phyloP scores from a whole-genome alignment of 2,113 vertebrate species.

The Alethe castanea region DNA sequence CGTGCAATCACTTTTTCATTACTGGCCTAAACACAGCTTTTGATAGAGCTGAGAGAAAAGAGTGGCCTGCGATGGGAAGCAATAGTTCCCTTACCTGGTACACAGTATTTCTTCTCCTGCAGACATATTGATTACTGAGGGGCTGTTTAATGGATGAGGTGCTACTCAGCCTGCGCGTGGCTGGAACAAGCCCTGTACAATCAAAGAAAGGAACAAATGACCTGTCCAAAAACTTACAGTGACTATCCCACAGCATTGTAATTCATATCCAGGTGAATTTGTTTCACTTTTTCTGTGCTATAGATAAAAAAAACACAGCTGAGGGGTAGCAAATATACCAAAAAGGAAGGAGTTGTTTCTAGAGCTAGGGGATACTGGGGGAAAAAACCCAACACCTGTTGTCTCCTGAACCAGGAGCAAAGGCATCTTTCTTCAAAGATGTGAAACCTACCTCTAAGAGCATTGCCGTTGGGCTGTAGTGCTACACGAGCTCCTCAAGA shows the following conservation, averaged over 20 bases:
- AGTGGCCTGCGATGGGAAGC: neutral
- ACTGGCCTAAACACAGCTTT: neutral
- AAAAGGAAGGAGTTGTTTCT: neutral
- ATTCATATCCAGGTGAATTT: neutral
- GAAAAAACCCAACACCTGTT: neutral
- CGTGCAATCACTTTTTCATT: neutral
- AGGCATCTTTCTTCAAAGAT: neutral
- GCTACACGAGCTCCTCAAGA: neutral
- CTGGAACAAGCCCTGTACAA: neutral
- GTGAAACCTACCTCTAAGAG: neutral
- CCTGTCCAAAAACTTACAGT: neutral
- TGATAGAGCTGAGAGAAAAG: neutral
- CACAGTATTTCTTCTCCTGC: neutral
- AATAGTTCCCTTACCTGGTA: neutral
- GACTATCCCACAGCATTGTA: neutral
- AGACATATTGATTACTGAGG: neutral
- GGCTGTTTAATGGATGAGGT: neutral
- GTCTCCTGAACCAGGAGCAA: neutral
- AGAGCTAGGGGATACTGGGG: neutral
- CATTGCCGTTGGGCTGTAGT: neutral
- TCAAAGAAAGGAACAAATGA: slow-evolving; percentile 3
- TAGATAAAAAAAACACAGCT: neutral
- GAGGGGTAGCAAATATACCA: neutral
- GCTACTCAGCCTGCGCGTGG: neutral
- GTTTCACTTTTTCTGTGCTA: neutral